Percentiles rank a stretch among this genome's conserved stretches.
phyloP scores from a whole-genome alignment of 2,113 vertebrate genomes.

The Pavo muticus region DNA sequence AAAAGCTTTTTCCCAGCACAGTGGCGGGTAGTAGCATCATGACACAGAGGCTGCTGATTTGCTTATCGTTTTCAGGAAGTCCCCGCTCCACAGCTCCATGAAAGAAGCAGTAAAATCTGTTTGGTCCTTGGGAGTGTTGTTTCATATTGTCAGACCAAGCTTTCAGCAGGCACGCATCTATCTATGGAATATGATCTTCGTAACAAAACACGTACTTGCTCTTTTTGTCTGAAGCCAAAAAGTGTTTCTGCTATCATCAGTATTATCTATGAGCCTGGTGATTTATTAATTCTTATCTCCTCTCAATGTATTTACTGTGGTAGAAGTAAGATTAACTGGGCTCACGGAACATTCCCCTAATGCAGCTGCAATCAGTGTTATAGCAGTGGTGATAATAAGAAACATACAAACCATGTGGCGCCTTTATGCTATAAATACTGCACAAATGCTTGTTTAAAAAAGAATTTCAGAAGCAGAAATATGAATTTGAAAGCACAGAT shows the following conservation, averaged over 20 bases:
- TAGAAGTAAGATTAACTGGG: not conserved
- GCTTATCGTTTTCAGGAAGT: conserved; percentile 1
- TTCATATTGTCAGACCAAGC: not conserved
- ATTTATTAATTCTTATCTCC: not conserved
- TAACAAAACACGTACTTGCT: conserved; percentile 8
- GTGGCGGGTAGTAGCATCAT: fast-evolving
- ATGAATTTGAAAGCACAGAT: not conserved
- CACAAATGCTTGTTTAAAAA: not conserved
- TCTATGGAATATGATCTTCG: not conserved
- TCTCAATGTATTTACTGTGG: not conserved
- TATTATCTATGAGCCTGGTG: not conserved
- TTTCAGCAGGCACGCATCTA: not conserved
- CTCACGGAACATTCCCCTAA: not conserved
- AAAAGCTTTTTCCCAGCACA: not conserved
- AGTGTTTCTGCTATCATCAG: not conserved
- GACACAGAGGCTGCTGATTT: not conserved
- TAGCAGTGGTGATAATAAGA: not conserved
- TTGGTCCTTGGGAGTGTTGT: not conserved
- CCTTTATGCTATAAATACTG: not conserved
- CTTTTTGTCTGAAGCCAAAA: conserved; percentile 22
- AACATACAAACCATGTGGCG: fast-evolving
- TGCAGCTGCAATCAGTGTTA: not conserved
- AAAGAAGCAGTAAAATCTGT: conserved; percentile 21
- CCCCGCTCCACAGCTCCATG: not conserved
- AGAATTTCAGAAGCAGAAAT: not conserved